phyloP scores from a whole-genome alignment of 2,113 vertebrate species.

The Ophthalmotilapia sp. region DNA sequence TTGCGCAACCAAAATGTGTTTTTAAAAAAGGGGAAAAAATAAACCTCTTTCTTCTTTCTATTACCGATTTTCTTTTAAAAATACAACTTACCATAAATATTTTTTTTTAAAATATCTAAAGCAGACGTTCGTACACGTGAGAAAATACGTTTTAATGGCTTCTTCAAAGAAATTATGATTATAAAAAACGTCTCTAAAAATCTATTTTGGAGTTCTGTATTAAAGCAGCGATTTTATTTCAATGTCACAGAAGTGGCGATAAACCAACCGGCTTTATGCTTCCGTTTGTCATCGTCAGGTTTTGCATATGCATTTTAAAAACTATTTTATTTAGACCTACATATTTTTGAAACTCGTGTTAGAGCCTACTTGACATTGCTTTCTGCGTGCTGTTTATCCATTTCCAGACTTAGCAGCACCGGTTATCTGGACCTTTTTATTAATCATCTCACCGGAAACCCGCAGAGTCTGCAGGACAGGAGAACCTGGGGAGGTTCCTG shows the following conservation, averaged over 20 bases:
- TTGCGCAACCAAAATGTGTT: not conserved
- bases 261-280: not conserved
- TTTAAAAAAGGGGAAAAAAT: accelerated
- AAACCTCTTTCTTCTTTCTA: accelerated
- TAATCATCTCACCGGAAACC: not conserved
- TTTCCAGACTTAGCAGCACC: not conserved
- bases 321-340: not conserved
- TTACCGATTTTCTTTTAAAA: not conserved
- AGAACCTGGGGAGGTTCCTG: slow-evolving; percentile 15
- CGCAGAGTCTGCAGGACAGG: not conserved
- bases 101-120: not conserved
- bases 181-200: not conserved
- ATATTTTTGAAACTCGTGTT: not conserved
- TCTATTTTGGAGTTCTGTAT: not conserved
- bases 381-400: not conserved
- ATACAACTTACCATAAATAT: not conserved
- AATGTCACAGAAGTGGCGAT: not conserved
- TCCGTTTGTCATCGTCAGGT: not conserved
- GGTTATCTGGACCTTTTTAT: not conserved
- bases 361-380: not conserved
- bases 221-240: not conserved
- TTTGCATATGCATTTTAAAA: not conserved
- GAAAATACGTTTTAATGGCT: accelerated
- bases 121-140: not conserved
- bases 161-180: not conserved